Evolutionary conservation across 2,888 invertebrate genomes (phyloP).

Genomic region (Chirona hameri): DNA sequence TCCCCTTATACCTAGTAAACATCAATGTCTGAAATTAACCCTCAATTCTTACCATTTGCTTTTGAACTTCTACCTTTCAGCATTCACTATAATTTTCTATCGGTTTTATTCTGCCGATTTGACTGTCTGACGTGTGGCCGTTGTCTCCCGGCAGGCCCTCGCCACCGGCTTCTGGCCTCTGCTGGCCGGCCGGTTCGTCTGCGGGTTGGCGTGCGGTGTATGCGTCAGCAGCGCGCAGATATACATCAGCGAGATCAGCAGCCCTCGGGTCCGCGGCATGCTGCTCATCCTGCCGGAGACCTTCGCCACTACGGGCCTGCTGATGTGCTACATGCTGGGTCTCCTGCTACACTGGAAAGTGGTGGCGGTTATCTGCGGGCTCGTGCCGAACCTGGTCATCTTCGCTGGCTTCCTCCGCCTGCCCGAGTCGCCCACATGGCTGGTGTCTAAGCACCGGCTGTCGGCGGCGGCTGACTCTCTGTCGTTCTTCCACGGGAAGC

Average conservation of each 20-base stretch:
- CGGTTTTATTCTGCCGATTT: no score
- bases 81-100: no score
- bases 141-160: background rate
- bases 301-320: slow-evolving; percentile 50
- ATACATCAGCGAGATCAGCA: slow-evolving; percentile 2
- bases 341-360: slow-evolving; percentile 72
- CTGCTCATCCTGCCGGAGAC: background rate
- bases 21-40: no score
- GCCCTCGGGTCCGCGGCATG: background rate
- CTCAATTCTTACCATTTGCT: no score
- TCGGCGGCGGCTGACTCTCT: background rate
- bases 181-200: background rate
- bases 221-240: background rate
- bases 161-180: background rate
- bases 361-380: slow-evolving; percentile 71
- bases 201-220: background rate
- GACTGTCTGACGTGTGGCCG: no score
- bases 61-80: no score
- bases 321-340: slow-evolving; percentile 74
- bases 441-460: background rate
- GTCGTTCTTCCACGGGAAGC: background rate
- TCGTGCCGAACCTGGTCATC: slow-evolving; percentile 71
- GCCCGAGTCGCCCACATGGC: slow-evolving; percentile 23
- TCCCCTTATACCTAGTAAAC: no score
- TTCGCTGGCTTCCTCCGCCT: slow-evolving; percentile 44